A percentile compares a stretch with the other conserved stretches of the same genome.
These are phyloP conservation scores for Erpobdella octoculata DNA, from an alignment of 2,888 invertebrate genomes.

Conservation along the genomic window DNA sequence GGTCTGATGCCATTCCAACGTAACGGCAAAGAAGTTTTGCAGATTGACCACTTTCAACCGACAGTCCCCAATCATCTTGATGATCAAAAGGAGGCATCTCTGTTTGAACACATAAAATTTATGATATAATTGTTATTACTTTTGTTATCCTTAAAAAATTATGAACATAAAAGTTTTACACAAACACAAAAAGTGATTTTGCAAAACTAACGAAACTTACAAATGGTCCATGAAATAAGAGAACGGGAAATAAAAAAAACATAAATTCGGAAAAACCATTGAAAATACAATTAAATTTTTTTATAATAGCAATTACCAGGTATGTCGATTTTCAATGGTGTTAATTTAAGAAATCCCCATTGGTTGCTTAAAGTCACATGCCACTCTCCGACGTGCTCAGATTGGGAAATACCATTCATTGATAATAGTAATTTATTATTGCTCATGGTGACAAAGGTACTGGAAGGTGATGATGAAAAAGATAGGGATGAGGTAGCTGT, in stretches of 20 bases:
- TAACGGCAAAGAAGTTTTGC: background rate
- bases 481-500: background rate
- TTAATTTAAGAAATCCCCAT: slow-evolving; percentile 3
- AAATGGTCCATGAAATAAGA: background rate
- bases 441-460: background rate
- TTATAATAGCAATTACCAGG: background rate
- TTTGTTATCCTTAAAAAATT: too few relatives aligned
- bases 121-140: too few relatives aligned
- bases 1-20: background rate
- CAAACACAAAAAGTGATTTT: background rate
- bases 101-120: too few relatives aligned
- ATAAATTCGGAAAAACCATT: background rate
- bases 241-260: background rate
- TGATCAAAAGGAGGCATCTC: slow-evolving; percentile 4
- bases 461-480: slow-evolving; percentile 4
- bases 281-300: background rate
- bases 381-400: slow-evolving; percentile 5
- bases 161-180: background rate
- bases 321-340: slow-evolving; percentile 3
- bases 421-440: background rate
- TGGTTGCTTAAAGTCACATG: slow-evolving; percentile 14
- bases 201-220: background rate
- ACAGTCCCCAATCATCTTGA: background rate
- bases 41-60: slow-evolving; percentile 1
- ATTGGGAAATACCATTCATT: slow-evolving; percentile 7